Evolutionary conservation across 1,140 invertebrate genomes (phyloP), one percentile per base, ranked within the genome.

Genomic region (Campodea augens): DNA sequence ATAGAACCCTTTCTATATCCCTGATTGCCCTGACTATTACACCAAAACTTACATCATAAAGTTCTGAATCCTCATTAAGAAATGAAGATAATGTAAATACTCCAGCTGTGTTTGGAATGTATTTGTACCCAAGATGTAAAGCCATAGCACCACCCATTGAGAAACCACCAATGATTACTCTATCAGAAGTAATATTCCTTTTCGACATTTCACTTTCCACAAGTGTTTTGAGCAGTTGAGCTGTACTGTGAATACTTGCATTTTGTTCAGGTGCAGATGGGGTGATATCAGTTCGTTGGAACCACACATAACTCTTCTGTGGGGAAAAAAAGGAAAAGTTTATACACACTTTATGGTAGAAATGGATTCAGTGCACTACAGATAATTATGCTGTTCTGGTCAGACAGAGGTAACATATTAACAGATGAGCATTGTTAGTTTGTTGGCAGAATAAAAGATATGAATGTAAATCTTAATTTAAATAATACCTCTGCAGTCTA

Each of bases 81-180:
- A 81, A 83, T 4, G 77, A 75, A 19, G 78, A 81, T 46, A 79
- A 68, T 1, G 68, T 69, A 60, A 81, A 78, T 24, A 72, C 70
- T 27, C 77, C 80, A 32, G 72, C 78, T 25, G 82, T 25, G 25
- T 70, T 62, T 15, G 63, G 64, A 25, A 69, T 63, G 49, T 70
- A 70, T 55, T 71, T 66, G 47, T 73, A 82, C 2, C 66, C 74
- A 19, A 73, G 58, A 50, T 84, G 74, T 7, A 81, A 53, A 1
- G 78, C 67, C 47, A 81, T 54, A 1, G 73, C 70, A 13, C 78
- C 79, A 24, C 79, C 79, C 77, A 81, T 82, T 25, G 79, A 81
- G 56, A 82, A 81, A 5, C 79, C 79, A 57, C 75, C 74, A 25
- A n/a, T 49, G 37, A 68, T 65, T 52, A n/a, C n/a, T n/a, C n/a